A percentile compares a stretch with the other conserved stretches of the same genome.
phyloP scores from a whole-genome alignment of 2,113 vertebrate species.

The Sakesphorus luctuosus region DNA sequence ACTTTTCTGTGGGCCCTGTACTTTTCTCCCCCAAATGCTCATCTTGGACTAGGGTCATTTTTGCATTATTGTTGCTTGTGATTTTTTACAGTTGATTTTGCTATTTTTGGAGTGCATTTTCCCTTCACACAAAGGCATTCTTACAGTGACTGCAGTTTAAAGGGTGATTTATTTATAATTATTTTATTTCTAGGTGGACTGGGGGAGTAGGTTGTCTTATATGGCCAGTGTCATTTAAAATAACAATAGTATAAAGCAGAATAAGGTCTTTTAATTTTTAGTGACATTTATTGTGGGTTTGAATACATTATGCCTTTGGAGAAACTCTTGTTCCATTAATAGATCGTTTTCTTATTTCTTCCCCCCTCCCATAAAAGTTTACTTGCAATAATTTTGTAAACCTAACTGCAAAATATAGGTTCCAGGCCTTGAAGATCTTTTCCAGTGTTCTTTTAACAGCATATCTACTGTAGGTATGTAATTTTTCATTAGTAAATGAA shows the following conservation, averaged over 20 bases:
- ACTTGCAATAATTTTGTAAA: neutral
- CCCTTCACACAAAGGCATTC: neutral
- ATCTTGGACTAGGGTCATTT: neutral
- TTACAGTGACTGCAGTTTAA: neutral
- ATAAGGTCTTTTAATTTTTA: conserved; percentile 28
- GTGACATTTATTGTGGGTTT: conserved; percentile 23
- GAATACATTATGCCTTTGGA: neutral
- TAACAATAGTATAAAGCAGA: conserved; percentile 8
- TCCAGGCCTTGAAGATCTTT: neutral
- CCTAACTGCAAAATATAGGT: neutral
- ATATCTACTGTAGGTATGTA: neutral
- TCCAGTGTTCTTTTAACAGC: neutral
- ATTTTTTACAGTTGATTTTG: neutral
- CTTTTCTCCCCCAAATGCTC: rapidly evolving
- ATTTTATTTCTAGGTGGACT: neutral
- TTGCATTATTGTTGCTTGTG: neutral
- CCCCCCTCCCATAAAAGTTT: neutral
- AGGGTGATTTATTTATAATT: conserved; percentile 4
- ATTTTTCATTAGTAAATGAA: conserved; percentile 56
- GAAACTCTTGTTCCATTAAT: neutral
- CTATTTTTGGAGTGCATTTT: neutral
- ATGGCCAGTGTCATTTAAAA: conserved; percentile 15
- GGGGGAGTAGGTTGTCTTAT: neutral
- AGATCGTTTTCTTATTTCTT: conserved; percentile 10
- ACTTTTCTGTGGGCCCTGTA: neutral